phyloP scores from a whole-genome alignment of 2,888 invertebrate genomes.

The Zaprionus obscuricornis region DNA sequence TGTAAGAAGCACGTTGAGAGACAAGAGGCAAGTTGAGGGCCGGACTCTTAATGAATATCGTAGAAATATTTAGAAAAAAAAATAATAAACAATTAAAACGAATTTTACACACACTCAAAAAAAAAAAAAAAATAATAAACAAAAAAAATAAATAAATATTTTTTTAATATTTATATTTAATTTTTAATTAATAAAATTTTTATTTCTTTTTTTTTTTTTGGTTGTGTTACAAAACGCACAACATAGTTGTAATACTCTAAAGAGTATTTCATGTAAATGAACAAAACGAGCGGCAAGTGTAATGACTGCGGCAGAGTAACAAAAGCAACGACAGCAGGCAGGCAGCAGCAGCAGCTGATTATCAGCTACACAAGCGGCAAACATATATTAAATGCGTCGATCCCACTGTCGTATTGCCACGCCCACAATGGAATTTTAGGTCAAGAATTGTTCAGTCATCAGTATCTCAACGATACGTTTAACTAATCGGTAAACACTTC shows the following conservation, averaged over 20 bases:
- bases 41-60: conserved; percentile 37
- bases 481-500: neutral
- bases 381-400: neutral
- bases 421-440: conserved; percentile 11
- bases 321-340: too few species aligned
- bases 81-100: too few species aligned
- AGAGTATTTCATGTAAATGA: neutral
- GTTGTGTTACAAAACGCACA: conserved; percentile 1
- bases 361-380: conserved; percentile 15
- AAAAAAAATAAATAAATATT: neutral
- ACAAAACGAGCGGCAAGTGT: neutral
- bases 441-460: conserved; percentile 24
- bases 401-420: too few species aligned
- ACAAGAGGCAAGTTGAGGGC: conserved; percentile 42
- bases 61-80: conserved; percentile 40
- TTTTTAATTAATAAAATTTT: too few species aligned
- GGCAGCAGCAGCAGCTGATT: conserved; percentile 22
- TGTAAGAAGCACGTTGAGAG: conserved; percentile 24
- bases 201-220: too few species aligned
- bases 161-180: conserved; percentile 13
- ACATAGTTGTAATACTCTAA: conserved; percentile 1
- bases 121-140: too few species aligned
- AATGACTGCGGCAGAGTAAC: conserved; percentile 13
- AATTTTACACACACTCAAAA: too few species aligned
- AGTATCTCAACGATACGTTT: conserved; percentile 2